Evolutionary conservation across 1,140 invertebrate species (phyloP).

Genomic region (Diorhabda elongata): DNA sequence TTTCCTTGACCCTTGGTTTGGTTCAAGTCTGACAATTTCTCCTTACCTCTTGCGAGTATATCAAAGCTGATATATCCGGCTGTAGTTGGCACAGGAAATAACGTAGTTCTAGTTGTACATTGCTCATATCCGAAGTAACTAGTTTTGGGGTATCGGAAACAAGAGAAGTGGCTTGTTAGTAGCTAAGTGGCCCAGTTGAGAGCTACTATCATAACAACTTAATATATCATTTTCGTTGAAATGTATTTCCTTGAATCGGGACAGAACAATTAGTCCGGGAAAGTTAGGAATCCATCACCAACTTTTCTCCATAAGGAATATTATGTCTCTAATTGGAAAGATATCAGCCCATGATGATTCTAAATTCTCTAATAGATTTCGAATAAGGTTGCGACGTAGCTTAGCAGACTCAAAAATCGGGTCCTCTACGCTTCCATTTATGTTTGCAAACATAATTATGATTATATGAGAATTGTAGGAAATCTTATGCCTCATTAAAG

Average conservation of each 20-base stretch:
- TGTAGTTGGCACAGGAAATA: slow-evolving; percentile 16
- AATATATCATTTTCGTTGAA: slow-evolving; percentile 11
- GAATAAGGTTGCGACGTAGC: no score
- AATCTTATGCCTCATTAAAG: no score
- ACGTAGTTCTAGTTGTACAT: slow-evolving; percentile 16
- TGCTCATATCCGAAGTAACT: slow-evolving; percentile 19
- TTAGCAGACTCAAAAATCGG: no score
- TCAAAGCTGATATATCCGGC: slow-evolving; percentile 11
- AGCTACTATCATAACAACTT: neutral
- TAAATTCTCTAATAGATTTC: no score
- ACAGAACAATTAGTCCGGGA: neutral
- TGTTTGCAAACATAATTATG: no score
- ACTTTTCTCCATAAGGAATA: no score
- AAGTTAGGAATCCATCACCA: no score
- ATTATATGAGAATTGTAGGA: no score
- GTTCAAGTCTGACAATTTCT: neutral
- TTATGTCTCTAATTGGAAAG: no score
- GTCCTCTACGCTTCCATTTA: no score
- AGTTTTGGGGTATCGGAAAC: slow-evolving; percentile 16
- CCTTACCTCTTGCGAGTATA: slow-evolving; percentile 1
- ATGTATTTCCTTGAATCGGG: neutral
- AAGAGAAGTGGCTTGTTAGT: slow-evolving; percentile 18
- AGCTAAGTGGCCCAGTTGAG: slow-evolving; percentile 9
- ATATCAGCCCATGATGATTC: no score
- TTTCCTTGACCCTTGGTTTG: neutral